These are phyloP conservation scores for Leptatherina wallacei DNA, from an alignment of 2,797 vertebrate genomes.

Conservation along the genomic window DNA sequence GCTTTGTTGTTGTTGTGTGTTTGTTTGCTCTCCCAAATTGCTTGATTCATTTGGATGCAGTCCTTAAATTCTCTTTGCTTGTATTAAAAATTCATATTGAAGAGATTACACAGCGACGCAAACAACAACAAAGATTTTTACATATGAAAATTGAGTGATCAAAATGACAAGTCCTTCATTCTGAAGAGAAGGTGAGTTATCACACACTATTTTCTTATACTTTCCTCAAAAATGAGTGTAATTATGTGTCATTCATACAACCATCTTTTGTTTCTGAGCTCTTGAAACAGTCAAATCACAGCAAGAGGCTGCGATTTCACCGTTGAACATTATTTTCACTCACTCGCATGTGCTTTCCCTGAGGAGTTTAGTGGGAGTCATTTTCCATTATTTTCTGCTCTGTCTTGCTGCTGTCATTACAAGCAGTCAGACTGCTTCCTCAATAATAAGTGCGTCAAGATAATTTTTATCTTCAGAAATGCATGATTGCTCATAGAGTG, in stretches of 20 bases:
- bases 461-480: conserved; percentile 17
- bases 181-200: conserved; percentile 69
- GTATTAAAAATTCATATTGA: background rate
- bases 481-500: conserved; percentile 1
- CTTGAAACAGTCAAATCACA: conserved; percentile 7
- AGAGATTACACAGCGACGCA: background rate
- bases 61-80: conserved; percentile 18
- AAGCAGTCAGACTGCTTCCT: conserved; percentile 17
- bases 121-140: conserved; percentile 5
- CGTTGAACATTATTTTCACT: conserved; percentile 42
- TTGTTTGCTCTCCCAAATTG: conserved; percentile 18
- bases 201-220: conserved; percentile 11
- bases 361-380: conserved; percentile 44
- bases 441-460: conserved; percentile 8
- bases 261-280: conserved; percentile 10
- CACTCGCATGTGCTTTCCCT: conserved; percentile 21
- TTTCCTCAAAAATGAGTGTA: conserved; percentile 14
- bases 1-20: conserved; percentile 11
- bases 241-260: conserved; percentile 1
- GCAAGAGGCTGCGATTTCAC: conserved; percentile 36
- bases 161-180: conserved; percentile 37
- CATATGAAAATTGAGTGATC: conserved; percentile 32
- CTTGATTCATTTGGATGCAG: conserved; percentile 39
- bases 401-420: conserved; percentile 39
- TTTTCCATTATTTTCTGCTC: conserved; percentile 33